Evolutionary conservation across 30 jellyfish, hydroid and myxozoan genomes (phyloP).

Genomic region (Cassiopea xamachana): DNA sequence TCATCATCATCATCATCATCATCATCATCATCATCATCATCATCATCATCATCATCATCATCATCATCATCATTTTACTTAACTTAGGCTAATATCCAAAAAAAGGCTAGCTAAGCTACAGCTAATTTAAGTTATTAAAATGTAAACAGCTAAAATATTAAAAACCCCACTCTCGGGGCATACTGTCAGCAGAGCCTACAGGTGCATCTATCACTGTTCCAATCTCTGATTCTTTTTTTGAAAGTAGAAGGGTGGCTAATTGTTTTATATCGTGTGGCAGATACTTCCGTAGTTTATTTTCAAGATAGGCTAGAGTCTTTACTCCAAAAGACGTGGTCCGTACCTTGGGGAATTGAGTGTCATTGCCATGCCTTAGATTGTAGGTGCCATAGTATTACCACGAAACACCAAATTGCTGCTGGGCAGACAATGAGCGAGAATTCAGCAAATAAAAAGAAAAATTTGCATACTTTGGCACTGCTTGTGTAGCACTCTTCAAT

Average conservation of each 20-base stretch:
- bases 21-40: neutral
- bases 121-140: conserved; percentile 2
- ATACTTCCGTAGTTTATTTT: conserved; percentile 10
- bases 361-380: conserved; percentile 35
- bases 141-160: neutral
- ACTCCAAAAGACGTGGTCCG: conserved; percentile 36
- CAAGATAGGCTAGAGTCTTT: conserved; percentile 14
- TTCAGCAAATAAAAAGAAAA: too few species aligned
- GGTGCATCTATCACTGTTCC: conserved; percentile 44
- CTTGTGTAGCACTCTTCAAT: conserved; percentile 52
- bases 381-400: neutral
- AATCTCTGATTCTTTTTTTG: neutral
- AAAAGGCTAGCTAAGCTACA: neutral
- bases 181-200: conserved; percentile 24
- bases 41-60: conserved; percentile 36
- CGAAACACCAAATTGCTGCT: neutral
- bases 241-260: neutral
- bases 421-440: neutral
- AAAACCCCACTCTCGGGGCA: conserved; percentile 17
- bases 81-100: neutral
- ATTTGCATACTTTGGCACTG: conserved; percentile 72
- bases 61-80: conserved; percentile 15
- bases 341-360: conserved; percentile 3
- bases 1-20: too few species aligned
- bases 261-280: conserved; percentile 24